phyloP scores from a whole-genome alignment of 2,113 vertebrate species.

The Furnarius figulus region DNA sequence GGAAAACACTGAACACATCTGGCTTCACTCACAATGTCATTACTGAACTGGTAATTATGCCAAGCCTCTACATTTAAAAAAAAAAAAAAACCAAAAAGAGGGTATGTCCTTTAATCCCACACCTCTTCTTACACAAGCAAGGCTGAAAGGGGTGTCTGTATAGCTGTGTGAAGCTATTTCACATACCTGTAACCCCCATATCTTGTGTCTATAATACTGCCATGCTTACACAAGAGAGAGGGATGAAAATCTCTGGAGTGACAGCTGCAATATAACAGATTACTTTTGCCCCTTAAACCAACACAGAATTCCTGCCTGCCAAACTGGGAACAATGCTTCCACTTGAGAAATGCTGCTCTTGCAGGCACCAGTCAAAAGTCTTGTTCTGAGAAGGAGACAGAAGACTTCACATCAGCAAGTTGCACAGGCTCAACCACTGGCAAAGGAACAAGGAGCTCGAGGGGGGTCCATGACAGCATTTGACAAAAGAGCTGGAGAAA shows the following conservation, averaged over 20 bases:
- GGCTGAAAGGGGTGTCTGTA: background rate
- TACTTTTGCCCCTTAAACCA: background rate
- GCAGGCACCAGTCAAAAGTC: background rate
- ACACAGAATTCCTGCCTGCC: background rate
- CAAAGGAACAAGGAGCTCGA: background rate
- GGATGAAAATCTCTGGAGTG: background rate
- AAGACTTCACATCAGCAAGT: background rate
- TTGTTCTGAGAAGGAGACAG: background rate
- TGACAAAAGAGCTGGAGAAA: background rate
- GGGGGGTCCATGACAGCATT: background rate
- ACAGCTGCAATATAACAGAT: background rate
- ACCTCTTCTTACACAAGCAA: background rate
- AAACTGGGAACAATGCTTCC: background rate
- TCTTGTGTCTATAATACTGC: background rate
- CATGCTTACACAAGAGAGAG: background rate
- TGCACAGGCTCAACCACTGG: background rate
- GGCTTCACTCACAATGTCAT: background rate
- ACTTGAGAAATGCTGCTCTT: background rate
- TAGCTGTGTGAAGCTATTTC: background rate
- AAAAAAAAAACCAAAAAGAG: background rate
- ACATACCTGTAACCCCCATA: background rate
- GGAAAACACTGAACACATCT: background rate
- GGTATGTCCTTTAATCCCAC: background rate
- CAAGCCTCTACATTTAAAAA: background rate
- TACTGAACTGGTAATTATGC: background rate